A percentile compares a stretch with the other conserved stretches of the same genome.
Evolutionary conservation across 2,113 vertebrate genomes (phyloP).

Genomic region (Calypte anna): DNA sequence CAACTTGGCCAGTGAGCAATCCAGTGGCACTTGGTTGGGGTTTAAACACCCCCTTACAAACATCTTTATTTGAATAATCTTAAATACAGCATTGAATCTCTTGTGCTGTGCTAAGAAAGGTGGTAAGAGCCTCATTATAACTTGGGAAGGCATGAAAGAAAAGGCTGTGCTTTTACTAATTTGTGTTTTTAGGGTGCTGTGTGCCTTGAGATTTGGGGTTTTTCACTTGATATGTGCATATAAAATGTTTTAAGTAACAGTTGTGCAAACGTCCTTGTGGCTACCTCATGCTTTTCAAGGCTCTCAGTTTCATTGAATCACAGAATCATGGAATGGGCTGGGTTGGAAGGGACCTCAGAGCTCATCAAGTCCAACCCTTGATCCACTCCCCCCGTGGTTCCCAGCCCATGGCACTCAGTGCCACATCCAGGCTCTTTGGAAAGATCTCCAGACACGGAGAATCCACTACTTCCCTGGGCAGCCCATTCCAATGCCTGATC

Average conservation of each 20-base stretch:
- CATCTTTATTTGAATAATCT: neutral
- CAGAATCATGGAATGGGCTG: no score
- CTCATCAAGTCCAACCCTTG: no score
- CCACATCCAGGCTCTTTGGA: no score
- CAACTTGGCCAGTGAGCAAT: neutral
- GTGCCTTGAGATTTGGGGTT: neutral
- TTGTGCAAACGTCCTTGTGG: neutral
- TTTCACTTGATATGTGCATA: neutral
- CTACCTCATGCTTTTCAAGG: neutral
- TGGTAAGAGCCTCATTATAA: neutral
- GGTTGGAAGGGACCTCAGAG: no score
- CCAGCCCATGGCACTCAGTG: no score
- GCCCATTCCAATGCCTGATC: no score
- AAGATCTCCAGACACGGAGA: no score
- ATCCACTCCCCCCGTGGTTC: no score
- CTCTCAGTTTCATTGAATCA: neutral
- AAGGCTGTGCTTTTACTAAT: fast-evolving
- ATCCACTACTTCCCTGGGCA: no score
- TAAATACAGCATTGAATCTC: neutral
- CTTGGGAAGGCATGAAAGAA: neutral
- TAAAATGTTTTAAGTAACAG: neutral
- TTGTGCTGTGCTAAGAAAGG: neutral
- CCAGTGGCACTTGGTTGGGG: neutral
- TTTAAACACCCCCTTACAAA: neutral
- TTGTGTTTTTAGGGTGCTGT: neutral